Base-by-base conservation (phyloP, 1,140 invertebrate genomes). In the Triops longicaudatus region DNA sequence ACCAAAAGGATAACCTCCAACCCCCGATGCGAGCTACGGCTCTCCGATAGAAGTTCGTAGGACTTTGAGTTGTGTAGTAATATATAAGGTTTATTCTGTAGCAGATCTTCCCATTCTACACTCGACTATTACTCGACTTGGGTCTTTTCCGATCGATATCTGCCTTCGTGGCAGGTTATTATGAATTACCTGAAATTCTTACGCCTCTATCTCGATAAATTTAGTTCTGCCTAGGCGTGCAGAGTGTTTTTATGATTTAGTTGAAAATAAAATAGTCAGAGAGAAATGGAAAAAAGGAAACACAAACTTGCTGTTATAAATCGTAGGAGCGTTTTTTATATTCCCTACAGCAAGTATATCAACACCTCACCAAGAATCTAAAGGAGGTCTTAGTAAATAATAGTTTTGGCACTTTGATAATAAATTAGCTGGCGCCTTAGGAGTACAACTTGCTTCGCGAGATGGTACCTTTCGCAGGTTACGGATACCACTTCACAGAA, bases 361-460 rank as follows among this genome's bases (percentile, higher is more conserved):
- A 63, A 63, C 50, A 63, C 17, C 50, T 63, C 7, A 63, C 17
- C 50, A 63, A 63, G n/a, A 63, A 63, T 63, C 50, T 63, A 63
- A 63, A 63, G 50, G 50, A 63, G 50, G 50, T 63, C 50, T 63
- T 17, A 63, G n/a, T 63, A 63, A 63, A 63, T 63, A 63, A 63
- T 63, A 22, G 50, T n/a, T 17, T 22, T 22, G 50, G 50, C 50
- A 63, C 50, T 63, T 17, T 10, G 10, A 63, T 63, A 63, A 63
- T 63, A 63, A 63, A 63, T 63, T 63, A 63, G 50, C 50, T 63
- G n/a, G 50, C 50, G n/a, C 50, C 50, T 22, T 63, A 5, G 17
- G 22, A 22, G 14, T 6, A 22, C 14, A 63, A 12, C 50, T 63
- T 63, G 12, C 22, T 63, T 6, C 50, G 22, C 14, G 14, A 22